Percentiles rank a stretch among this genome's conserved stretches.
Evolutionary conservation across 1,140 invertebrate genomes (phyloP).

Genomic region (Brachionus rubens): DNA sequence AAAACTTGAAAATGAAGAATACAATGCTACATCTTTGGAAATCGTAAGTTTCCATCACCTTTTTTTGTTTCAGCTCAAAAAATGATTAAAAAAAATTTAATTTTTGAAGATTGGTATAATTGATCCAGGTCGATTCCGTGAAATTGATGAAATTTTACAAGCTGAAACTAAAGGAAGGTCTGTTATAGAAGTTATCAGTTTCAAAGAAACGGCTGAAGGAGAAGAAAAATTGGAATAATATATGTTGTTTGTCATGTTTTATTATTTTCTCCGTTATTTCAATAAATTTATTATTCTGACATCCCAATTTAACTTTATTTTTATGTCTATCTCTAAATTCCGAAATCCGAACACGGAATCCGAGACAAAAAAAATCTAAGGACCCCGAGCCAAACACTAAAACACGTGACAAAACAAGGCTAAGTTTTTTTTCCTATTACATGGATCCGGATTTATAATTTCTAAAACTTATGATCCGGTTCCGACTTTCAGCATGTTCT

Average conservation of each 20-base stretch:
- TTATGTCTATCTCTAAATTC: too few species aligned
- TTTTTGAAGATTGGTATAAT: slow-evolving; percentile 7
- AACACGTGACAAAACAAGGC: too few species aligned
- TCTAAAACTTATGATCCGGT: too few species aligned
- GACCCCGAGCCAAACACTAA: too few species aligned
- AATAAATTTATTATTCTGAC: too few species aligned
- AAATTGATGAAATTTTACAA: slow-evolving; percentile 77
- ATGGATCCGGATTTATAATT: too few species aligned
- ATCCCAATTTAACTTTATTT: too few species aligned
- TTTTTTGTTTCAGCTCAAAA: background rate
- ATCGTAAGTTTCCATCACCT: background rate
- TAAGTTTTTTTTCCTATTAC: too few species aligned
- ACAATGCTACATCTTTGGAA: slow-evolving; percentile 62
- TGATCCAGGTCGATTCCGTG: slow-evolving; percentile 86
- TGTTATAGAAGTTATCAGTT: slow-evolving; percentile 77
- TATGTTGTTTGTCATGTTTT: background rate
- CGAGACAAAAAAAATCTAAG: too few species aligned
- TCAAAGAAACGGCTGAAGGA: slow-evolving; percentile 85
- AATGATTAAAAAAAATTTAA: background rate
- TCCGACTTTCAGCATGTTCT: too few species aligned
- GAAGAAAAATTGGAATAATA: slow-evolving; percentile 65
- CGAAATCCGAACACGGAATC: too few species aligned
- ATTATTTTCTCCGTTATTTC: too few species aligned
- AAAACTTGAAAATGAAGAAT: slow-evolving; percentile 75
- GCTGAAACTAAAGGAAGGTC: slow-evolving; percentile 81